These are phyloP conservation scores for Sycophila texana DNA, from an alignment of 2,888 invertebrate species.

Conservation along the genomic window DNA sequence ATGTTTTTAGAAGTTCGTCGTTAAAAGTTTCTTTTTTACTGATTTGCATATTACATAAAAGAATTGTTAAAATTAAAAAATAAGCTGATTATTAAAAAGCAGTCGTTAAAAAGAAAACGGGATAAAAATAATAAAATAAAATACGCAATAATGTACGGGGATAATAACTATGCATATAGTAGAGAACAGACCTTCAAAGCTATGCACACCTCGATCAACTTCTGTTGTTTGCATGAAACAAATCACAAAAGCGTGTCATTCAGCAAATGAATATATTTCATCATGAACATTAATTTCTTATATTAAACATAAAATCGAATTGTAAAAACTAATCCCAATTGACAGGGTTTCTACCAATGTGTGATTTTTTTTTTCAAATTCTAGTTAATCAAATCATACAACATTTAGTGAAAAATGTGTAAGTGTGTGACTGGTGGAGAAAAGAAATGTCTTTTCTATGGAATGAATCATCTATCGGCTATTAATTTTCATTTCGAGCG, in stretches of 20 bases:
- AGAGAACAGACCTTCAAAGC: slow-evolving; percentile 88
- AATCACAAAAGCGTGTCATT: slow-evolving; percentile 77
- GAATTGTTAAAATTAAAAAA: slow-evolving; percentile 12
- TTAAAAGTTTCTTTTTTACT: slow-evolving; percentile 8
- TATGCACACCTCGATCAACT: slow-evolving; percentile 96
- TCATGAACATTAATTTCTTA: slow-evolving; percentile 50
- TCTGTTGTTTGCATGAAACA: slow-evolving; percentile 84
- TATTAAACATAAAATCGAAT: slow-evolving; percentile 22
- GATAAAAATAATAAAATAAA: slow-evolving; percentile 43
- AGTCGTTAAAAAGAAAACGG: slow-evolving; percentile 11
- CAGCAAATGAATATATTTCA: slow-evolving; percentile 63
- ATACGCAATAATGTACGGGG: slow-evolving; percentile 53
- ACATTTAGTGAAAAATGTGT: slow-evolving; percentile 1
- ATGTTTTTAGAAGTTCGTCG: no score
- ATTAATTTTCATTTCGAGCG: slow-evolving; percentile 2
- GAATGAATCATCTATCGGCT: slow-evolving; percentile 8
- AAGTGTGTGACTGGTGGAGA: not conserved
- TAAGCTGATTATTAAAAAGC: slow-evolving; percentile 37
- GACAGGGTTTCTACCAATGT: slow-evolving; percentile 11
- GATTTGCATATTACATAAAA: slow-evolving; percentile 18
- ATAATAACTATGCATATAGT: slow-evolving; percentile 61
- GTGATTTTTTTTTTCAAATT: not conserved
- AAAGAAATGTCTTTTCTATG: no score
- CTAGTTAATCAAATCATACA: slow-evolving; percentile 45
- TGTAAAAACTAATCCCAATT: slow-evolving; percentile 6